Evolutionary conservation across 1,140 invertebrate genomes (phyloP).

Genomic region (fruit fly (Drosophila melanogaster)): Release_6_plus_ISO1_MT NT_037436.4:17476001-17476500

Average conservation of each 20-base stretch:
- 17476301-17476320: constrained; percentile 72
- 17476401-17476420: constrained; percentile 81
- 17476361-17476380: constrained; percentile 75
- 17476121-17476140: too few species aligned
- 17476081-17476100: too few species aligned
- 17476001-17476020: not conserved
- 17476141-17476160: not conserved
- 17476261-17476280: constrained; percentile 42
- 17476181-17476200: not conserved
- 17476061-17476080: too few species aligned
- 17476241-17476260: constrained; percentile 46
- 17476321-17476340: constrained; percentile 73
- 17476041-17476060: too few species aligned
- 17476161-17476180: not conserved
- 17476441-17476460: constrained; percentile 78
- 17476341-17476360: constrained; percentile 80
- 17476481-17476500: constrained; percentile 57
- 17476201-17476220: not conserved
- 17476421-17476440: constrained; percentile 74
- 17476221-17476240: not conserved
- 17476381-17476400: constrained; percentile 78
- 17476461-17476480: constrained; percentile 71
- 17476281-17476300: constrained; percentile 33
- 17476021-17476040: not conserved
- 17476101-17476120: too few species aligned